Conservation (phyloP, 2,113 vertebrate genomes). For the Bos indicus region DNA sequence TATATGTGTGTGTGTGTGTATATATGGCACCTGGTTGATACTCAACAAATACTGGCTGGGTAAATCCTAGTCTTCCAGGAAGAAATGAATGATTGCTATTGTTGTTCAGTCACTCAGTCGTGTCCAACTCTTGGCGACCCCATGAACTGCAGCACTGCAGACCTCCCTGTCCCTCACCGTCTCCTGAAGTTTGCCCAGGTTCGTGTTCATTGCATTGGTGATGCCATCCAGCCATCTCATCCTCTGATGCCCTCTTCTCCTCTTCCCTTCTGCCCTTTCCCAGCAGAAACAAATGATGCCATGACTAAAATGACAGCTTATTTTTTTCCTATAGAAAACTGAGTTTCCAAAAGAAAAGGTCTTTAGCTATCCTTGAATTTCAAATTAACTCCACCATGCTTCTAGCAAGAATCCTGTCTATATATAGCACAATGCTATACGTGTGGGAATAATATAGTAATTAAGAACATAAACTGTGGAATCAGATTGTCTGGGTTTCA, state of each 20-base stretch:
- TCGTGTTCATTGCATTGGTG: rapidly evolving
- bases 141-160: background rate
- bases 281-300: background rate
- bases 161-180: rapidly evolving
- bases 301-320: background rate
- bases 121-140: background rate
- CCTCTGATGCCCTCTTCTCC: background rate
- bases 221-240: background rate
- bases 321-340: background rate
- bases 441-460: background rate
- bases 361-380: background rate
- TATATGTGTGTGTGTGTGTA: background rate
- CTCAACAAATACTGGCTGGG: background rate
- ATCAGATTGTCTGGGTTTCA: background rate
- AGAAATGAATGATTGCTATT: background rate
- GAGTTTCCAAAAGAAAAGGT: background rate
- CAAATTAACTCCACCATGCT: background rate
- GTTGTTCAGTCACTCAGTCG: background rate
- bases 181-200: background rate
- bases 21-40: background rate
- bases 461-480: background rate
- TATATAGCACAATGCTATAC: background rate
- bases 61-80: background rate
- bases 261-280: background rate
- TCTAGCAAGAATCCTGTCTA: background rate